These are phyloP conservation scores for Mus caroli DNA, from an alignment of 2,797 vertebrate genomes.

Conservation along the genomic window DNA sequence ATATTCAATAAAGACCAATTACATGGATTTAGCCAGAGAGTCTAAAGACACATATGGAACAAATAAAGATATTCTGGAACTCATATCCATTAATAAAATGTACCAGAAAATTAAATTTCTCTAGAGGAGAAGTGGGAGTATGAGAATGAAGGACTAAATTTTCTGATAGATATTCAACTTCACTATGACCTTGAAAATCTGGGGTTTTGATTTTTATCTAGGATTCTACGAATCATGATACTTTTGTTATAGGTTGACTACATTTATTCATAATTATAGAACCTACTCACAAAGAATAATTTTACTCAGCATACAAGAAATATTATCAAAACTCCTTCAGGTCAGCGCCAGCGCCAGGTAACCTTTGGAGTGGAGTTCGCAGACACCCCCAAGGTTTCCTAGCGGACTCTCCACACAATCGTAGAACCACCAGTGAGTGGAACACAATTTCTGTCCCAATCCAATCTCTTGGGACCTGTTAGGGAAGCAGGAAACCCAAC, in stretches of 20 bases:
- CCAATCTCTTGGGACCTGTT: no score
- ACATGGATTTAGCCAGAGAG: conserved; percentile 2
- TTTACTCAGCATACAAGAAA: not conserved
- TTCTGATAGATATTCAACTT: conserved; percentile 2
- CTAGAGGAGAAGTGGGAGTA: not conserved
- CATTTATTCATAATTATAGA: not conserved
- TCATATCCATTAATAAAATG: not conserved
- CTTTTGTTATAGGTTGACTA: not conserved
- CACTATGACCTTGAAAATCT: not conserved
- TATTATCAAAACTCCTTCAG: no score
- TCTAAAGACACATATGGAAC: not conserved
- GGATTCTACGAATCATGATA: not conserved
- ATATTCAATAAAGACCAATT: not conserved
- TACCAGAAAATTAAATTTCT: not conserved
- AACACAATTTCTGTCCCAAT: no score
- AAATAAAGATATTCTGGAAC: conserved; percentile 11
- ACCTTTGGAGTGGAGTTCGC: no score
- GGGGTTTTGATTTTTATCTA: not conserved
- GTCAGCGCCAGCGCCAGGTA: no score
- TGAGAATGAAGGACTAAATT: conserved; percentile 11
- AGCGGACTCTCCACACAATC: no score
- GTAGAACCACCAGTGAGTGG: no score
- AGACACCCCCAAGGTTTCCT: no score
- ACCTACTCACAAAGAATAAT: not conserved
- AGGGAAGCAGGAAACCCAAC: no score